Evolutionary conservation across 2,888 invertebrate species (phyloP), one percentile per base, ranked within the genome.

Genomic region (Sphaerophoria taeniata): DNA sequence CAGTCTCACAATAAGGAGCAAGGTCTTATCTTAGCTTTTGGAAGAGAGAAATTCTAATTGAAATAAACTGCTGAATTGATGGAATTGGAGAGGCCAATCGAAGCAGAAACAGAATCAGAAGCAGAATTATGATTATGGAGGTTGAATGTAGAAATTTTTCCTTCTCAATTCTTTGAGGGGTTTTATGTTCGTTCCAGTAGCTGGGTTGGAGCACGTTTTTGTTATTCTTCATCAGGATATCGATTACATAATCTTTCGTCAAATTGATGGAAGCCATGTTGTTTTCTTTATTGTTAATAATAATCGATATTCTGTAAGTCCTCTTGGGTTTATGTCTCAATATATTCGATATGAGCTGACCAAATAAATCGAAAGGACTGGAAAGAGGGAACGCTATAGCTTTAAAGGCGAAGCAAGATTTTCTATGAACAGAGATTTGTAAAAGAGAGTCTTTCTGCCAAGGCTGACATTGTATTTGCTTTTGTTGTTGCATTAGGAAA

Each of bases 21-120:
- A 72, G 77, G 73, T 73, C 9, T 43, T 43, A 67, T 79, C 65
- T 67, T 34, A 71, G 65, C 63, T 79, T 67, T 33, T 82, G 73
- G 47, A 69, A 73, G 60, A 33, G 67, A 24, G 16, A 60, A 45
- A 14, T 11, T 65, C 36, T 51, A 60, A 69, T 79, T 53, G 45
- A 60, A 51, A 73, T 79, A 65, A 73, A 73, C 67, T 67, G 60
- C 60, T 47, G 79, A 67, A 74, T 67, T 65, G 67, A 47, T 43
- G 14, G 45, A 67, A 45, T 16, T 33, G 14, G 14, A 14, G 11
- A 34, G 47, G 55, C 53, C 33, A 33, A 69, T 45, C 43, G 43
- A 33, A 16, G 43, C 24, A 24, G 24, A 24, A 24, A 24, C 24
- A 24, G 24, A 24, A 24, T 24, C 53, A 70, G 16, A 53, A 75